Base-by-base conservation (phyloP, 2,797 vertebrate genomes). In the Dryobates pubescens region DNA sequence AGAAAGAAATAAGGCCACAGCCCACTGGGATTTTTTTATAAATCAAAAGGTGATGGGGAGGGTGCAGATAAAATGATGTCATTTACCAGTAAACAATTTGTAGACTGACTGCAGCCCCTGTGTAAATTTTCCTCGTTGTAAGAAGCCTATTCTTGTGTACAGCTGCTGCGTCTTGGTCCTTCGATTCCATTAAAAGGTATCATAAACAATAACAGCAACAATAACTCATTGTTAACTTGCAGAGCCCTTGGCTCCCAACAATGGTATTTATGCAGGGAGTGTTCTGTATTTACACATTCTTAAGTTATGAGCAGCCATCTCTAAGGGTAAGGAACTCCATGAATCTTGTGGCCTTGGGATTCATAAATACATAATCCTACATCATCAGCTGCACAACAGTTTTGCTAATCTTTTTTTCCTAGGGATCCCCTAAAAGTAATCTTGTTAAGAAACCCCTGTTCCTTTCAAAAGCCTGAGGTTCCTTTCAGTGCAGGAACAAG, bases 181-280 rank as follows among this genome's bases (percentile, higher is more conserved):
- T 85, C 20, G 0, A 70, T 27, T 77, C 58, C 49, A 65, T 72
- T 90, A 53, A 68, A 89, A 63, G 24, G 47, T 71, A 56, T 29
- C 32, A 72, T 81, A 90, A 96, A 93, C 58, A 92, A 88, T 71
- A 87, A 23, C 34, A 88, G 53, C 34, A 95, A 84, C 88, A 89
- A 53, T 22, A 61, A 27, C 26, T 86, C 43, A 20, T 7, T 77
- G 59, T 58, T 85, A 70, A 88, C 17, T 36, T 3, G 10, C 13
- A 36, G 49, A 73, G 29, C 69, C 29, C 29, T 73, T 90, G 45
- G 54, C 34, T 86, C n/a, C 57, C 23, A 72, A 23, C 20, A 68
- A 78, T 4, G 47, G 59, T 16, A 43, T 88, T 63, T 67, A 62
- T 30, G 61, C 64, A 49, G 61, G n/a, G 36, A 69, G 23, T 75